Evolutionary conservation across 2,797 vertebrate species (phyloP).

Genomic region (Ctenosaura bakeri): DNA sequence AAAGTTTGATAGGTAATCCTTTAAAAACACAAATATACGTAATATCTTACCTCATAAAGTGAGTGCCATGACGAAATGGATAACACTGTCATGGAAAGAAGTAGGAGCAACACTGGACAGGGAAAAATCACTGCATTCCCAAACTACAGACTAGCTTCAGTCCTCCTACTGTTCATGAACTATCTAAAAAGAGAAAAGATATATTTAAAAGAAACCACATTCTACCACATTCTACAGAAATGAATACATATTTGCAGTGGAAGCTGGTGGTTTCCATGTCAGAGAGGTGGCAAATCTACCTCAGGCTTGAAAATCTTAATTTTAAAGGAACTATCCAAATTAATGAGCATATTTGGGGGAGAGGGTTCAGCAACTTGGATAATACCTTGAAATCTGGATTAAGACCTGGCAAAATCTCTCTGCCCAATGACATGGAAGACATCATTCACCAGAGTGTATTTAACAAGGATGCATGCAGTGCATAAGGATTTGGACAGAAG

Average conservation of each 20-base stretch:
- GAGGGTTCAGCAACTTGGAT: too few species aligned
- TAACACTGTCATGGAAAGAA: constrained; percentile 27
- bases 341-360: too few species aligned
- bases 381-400: too few species aligned
- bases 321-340: too few species aligned
- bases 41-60: constrained; percentile 14
- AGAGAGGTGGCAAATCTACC: too few species aligned
- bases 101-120: constrained; percentile 17
- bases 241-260: neutral
- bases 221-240: neutral
- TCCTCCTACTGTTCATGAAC: constrained; percentile 4
- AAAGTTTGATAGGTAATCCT: neutral
- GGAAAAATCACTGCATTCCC: constrained; percentile 17
- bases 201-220: neutral
- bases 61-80: constrained; percentile 13
- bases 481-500: neutral
- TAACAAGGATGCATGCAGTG: neutral
- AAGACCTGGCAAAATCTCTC: too few species aligned
- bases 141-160: constrained; percentile 50
- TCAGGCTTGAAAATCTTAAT: too few species aligned
- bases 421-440: too few species aligned
- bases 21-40: neutral
- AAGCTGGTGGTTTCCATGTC: too few species aligned
- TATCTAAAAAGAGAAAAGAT: constrained; percentile 10
- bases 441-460: neutral